Evolutionary conservation across 2,888 invertebrate species (phyloP).

Genomic region (Pediacus dermestoides): DNA sequence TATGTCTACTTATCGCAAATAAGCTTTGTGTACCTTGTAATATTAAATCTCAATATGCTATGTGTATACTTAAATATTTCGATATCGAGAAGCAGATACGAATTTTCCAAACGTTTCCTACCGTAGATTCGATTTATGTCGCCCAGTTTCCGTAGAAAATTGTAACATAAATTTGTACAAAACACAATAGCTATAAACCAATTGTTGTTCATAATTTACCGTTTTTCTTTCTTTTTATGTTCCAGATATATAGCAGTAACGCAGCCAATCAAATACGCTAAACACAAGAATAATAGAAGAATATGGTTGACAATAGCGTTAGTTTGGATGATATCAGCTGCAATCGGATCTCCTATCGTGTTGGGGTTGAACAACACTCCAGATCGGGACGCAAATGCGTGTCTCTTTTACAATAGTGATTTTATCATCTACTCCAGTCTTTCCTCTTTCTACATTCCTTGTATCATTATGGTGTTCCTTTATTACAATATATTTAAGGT

Average conservation of each 20-base stretch:
- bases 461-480: constrained; percentile 96
- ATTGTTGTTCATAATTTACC: too few relatives aligned
- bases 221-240: constrained; percentile 26
- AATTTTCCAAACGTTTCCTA: too few relatives aligned
- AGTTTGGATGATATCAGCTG: constrained; percentile 93
- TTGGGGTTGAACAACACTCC: constrained; percentile 93
- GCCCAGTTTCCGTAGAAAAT: too few relatives aligned
- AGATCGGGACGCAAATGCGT: constrained; percentile 76
- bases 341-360: constrained; percentile 95
- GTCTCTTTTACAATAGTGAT: constrained; percentile 96
- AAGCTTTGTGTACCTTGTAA: too few relatives aligned
- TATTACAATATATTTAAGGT: constrained; percentile 98
- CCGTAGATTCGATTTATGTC: too few relatives aligned
- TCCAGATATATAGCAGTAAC: constrained; percentile 98
- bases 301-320: constrained; percentile 92
- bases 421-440: constrained; percentile 98
- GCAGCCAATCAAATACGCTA: constrained; percentile 97
- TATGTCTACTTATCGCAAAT: too few relatives aligned
- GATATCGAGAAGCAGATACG: too few relatives aligned
- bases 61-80: too few relatives aligned
- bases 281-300: constrained; percentile 93
- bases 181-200: too few relatives aligned
- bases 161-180: too few relatives aligned
- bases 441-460: constrained; percentile 98
- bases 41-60: too few relatives aligned